Evolutionary conservation across 2,888 invertebrate species (phyloP).

Genomic region (Cylindroiulus punctatus): DNA sequence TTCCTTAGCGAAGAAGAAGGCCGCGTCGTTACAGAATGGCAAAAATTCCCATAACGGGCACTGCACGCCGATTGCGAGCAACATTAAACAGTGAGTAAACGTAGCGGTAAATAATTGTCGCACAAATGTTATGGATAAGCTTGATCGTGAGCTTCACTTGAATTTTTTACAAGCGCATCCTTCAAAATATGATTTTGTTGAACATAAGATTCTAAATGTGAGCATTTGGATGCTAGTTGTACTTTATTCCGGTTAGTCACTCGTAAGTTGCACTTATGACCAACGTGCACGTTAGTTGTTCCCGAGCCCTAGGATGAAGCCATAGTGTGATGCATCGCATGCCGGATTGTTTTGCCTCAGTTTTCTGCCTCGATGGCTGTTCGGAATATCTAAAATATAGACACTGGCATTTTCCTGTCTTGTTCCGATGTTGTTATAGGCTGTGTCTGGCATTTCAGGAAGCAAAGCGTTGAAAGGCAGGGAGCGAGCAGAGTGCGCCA

Average conservation of each 20-base stretch:
- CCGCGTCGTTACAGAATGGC: not conserved
- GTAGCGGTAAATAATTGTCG: not conserved
- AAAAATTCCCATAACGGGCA: conserved; percentile 52
- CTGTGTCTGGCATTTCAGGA: conserved; percentile 49
- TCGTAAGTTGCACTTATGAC: too few relatives aligned
- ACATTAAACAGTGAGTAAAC: conserved; percentile 46
- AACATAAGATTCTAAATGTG: too few relatives aligned
- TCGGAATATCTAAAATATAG: not conserved
- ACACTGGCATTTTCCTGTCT: not conserved
- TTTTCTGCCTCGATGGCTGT: not conserved
- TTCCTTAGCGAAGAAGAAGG: not conserved
- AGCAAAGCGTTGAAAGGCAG: not conserved
- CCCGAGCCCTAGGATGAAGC: not conserved
- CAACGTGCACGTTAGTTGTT: not conserved
- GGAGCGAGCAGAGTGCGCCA: not conserved
- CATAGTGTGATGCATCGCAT: not conserved
- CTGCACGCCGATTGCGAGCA: conserved; percentile 43
- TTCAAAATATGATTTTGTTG: too few relatives aligned
- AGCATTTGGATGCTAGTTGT: not conserved
- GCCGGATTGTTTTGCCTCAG: not conserved
- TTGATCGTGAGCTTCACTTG: too few relatives aligned
- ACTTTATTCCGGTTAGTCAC: not conserved
- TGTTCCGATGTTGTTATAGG: conserved; percentile 26
- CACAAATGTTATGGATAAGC: too few relatives aligned
- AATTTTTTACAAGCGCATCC: too few relatives aligned